Evolutionary conservation across 1,140 invertebrate species (phyloP).

Genomic region (Nymphalis io): DNA sequence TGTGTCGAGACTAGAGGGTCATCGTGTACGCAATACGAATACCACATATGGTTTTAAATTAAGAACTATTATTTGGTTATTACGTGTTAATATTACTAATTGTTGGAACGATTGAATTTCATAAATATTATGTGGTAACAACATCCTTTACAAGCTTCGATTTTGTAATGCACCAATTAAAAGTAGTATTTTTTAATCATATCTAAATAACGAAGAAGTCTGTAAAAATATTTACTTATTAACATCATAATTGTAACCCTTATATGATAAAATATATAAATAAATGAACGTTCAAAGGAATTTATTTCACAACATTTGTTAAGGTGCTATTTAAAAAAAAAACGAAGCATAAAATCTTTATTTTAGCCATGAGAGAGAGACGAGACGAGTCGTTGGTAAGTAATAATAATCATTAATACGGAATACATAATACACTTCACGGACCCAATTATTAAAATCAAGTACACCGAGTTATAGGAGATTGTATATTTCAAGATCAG

Average conservation of each 20-base stretch:
- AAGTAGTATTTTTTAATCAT: neutral
- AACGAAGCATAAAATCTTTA: too few relatives aligned
- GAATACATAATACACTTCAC: neutral
- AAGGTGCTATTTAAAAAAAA: too few relatives aligned
- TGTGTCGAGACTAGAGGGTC: constrained; percentile 39
- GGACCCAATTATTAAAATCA: constrained; percentile 3
- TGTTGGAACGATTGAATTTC: constrained; percentile 7
- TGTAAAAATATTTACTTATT: too few relatives aligned
- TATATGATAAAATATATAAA: too few relatives aligned
- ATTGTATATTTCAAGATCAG: constrained; percentile 17
- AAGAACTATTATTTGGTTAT: constrained; percentile 28
- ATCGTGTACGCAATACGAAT: constrained; percentile 30
- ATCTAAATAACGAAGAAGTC: too few relatives aligned
- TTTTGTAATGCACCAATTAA: neutral
- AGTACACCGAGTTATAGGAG: neutral
- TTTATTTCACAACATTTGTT: too few relatives aligned
- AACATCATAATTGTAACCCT: too few relatives aligned
- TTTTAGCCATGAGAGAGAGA: too few relatives aligned
- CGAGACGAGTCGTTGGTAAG: too few relatives aligned
- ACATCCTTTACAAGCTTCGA: constrained; percentile 24
- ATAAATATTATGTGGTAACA: constrained; percentile 19
- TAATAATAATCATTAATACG: neutral
- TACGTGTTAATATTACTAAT: constrained; percentile 35
- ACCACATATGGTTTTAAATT: constrained; percentile 38
- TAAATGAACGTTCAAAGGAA: too few relatives aligned